A percentile compares a stretch with the other conserved stretches of the same genome.
phyloP scores from a whole-genome alignment of 1,140 invertebrate species.

The Lucilia cuprina region DNA sequence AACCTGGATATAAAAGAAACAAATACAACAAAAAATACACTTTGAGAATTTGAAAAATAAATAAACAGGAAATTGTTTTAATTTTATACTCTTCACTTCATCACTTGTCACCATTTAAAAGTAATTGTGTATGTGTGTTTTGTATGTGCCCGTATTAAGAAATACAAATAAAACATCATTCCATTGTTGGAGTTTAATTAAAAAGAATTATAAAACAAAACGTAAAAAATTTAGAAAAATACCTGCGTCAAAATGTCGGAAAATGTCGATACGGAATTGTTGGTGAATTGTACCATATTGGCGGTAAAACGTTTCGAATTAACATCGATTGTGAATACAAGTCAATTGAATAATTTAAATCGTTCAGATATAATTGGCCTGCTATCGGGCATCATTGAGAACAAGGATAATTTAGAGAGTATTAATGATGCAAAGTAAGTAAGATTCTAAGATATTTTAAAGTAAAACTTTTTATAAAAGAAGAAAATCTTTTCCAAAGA shows the following conservation, averaged over 20 bases:
- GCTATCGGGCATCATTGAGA: conserved; percentile 57
- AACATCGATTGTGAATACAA: conserved; percentile 55
- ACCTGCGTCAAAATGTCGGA: conserved; percentile 50
- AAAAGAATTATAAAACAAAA: conserved; percentile 38
- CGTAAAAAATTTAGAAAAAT: background rate
- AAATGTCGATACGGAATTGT: conserved; percentile 57
- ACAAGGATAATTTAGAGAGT: conserved; percentile 55
- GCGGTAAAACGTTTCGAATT: conserved; percentile 57
- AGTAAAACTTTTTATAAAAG: too few species aligned
- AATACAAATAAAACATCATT: conserved; percentile 38
- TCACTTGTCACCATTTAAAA: background rate
- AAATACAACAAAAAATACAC: too few species aligned
- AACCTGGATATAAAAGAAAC: too few species aligned
- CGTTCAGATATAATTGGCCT: conserved; percentile 56
- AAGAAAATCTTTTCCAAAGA: too few species aligned
- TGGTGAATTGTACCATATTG: conserved; percentile 60
- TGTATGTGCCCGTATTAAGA: background rate
- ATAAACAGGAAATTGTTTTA: too few species aligned
- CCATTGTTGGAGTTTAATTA: conserved; percentile 44
- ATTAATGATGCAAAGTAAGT: conserved; percentile 61
- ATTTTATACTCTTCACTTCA: too few species aligned
- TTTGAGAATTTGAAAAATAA: too few species aligned
- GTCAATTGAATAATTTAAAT: conserved; percentile 51
- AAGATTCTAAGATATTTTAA: too few species aligned
- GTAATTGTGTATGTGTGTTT: background rate